Base-by-base conservation (phyloP, 2,113 vertebrate species). In the Esox niger region DNA sequence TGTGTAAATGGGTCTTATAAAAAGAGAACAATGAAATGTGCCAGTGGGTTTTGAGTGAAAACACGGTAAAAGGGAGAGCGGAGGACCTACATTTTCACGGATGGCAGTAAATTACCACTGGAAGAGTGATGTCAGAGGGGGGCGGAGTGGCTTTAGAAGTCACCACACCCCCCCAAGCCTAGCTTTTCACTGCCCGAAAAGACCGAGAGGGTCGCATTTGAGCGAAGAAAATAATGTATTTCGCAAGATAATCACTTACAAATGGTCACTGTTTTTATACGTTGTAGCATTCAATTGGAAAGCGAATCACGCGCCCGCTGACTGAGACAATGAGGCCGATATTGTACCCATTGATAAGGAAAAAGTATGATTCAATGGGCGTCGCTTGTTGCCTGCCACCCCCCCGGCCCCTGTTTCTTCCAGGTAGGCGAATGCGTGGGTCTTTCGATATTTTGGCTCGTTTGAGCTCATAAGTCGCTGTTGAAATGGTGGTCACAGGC, bases 71-170 rank as follows among this genome's bases (percentile, higher is more conserved):
- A 49, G 27, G 27, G 69, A 46, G 68, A 64, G 66, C 69, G 62
- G 47, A 59, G 54, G 61, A 54, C 46, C 60, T 78, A 66, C 62
- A 73, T 83, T 78, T 79, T 73, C 38, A 62, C 75, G 23, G 71
- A 70, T 81, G 70, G 83, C 82, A 72, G 79, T 88, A 83, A 89
- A 89, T 89, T 76, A 88, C 65, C 75, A 15, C 75, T 76, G 74
- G 4, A 66, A 76, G 71, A 58, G 69, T 90, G 85, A 89, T 72
- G 89, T 85, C 83, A 86, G 74, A 79, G 60, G 83, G 74, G 78
- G 90, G 88, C 84, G 88, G 88, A 78, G 80, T 63, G 11, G 75
- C 33, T 30, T 55, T 58, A 1, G 25, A 33, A 66, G 71, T 70
- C 64, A 74, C 87, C 88, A n/a, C n/a, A n/a, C 86, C 88, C 70